Evolutionary conservation across 2,888 invertebrate genomes (phyloP).

Genomic region (Pristionchus entomophagus): DNA sequence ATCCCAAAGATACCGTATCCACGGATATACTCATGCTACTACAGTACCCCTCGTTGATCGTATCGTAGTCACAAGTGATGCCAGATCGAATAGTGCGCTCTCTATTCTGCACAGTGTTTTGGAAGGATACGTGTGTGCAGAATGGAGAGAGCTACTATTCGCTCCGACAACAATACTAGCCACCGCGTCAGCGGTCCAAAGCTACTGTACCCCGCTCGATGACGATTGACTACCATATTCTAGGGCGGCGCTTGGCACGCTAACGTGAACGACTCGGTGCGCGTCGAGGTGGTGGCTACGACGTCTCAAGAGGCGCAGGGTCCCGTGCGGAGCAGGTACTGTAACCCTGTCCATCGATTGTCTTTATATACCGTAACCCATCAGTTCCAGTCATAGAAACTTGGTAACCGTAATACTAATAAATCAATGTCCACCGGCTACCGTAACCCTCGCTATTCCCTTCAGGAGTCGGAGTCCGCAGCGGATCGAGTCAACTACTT

Average conservation of each 20-base stretch:
- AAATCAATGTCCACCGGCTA: neutral
- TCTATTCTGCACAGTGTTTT: no score
- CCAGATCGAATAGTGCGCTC: no score
- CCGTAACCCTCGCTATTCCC: neutral
- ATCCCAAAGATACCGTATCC: neutral
- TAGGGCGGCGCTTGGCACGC: neutral
- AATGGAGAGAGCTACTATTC: no score
- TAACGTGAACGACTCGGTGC: conserved; percentile 4
- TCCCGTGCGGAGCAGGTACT: conserved; percentile 1
- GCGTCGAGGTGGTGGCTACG: conserved; percentile 17
- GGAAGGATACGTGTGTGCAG: no score
- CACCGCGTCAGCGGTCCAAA: no score
- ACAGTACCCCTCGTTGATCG: no score
- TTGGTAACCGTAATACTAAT: no score
- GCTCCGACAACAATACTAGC: no score
- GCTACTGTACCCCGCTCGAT: no score
- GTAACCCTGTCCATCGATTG: neutral
- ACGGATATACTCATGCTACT: neutral
- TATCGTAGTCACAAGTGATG: no score
- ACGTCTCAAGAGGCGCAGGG: neutral
- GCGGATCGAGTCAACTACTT: conserved; percentile 26
- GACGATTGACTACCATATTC: neutral
- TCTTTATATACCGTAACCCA: neutral
- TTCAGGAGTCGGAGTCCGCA: conserved; percentile 26
- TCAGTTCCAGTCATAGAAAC: no score